A percentile compares a stretch with the other conserved stretches of the same genome.
Conservation (phyloP, 2,797 vertebrate species). For the Cryptoblepharus egeriae region DNA sequence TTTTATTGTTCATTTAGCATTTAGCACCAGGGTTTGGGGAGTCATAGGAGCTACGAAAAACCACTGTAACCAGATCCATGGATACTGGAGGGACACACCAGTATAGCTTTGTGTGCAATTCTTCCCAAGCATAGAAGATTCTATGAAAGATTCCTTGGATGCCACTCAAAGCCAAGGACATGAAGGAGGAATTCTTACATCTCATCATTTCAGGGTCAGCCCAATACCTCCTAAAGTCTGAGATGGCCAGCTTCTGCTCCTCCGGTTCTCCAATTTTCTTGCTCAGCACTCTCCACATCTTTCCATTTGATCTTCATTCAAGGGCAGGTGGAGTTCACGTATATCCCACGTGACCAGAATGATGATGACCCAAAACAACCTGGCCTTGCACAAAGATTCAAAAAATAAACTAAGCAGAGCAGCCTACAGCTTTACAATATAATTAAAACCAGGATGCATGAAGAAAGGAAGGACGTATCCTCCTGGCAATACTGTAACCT, state of each 20-base stretch:
- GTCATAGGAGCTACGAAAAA: too few species aligned
- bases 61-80: too few species aligned
- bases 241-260: too few species aligned
- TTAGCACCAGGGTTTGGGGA: too few species aligned
- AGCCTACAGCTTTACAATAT: neutral
- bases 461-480: neutral
- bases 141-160: too few species aligned
- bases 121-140: too few species aligned
- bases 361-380: neutral
- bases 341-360: neutral
- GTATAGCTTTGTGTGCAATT: too few species aligned
- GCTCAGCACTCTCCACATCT: neutral
- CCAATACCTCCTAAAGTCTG: neutral
- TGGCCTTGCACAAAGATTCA: neutral
- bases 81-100: too few species aligned
- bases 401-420: neutral
- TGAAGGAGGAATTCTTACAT: neutral
- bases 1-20: too few species aligned
- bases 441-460: neutral
- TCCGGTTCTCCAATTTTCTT: too few species aligned
- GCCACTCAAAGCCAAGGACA: neutral
- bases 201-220: too few species aligned
- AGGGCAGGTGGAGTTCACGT: neutral
- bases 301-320: neutral
- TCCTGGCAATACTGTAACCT: neutral